These are phyloP conservation scores for Penaeus monodon DNA, from an alignment of 2,888 invertebrate species.

Conservation along the genomic window DNA sequence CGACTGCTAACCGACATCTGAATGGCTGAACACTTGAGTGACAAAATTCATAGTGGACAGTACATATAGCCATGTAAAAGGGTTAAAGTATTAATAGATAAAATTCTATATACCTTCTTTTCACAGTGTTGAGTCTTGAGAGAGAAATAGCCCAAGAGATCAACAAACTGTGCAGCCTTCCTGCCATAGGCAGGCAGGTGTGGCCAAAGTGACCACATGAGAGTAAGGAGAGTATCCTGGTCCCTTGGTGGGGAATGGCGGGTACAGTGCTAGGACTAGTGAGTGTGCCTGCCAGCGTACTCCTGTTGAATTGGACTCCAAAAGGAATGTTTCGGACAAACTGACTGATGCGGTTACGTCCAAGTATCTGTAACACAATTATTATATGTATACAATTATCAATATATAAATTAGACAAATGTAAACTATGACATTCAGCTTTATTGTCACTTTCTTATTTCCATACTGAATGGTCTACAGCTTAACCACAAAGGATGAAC, in stretches of 20 bases:
- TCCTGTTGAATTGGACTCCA: conserved; percentile 92
- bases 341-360: conserved; percentile 72
- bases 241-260: conserved; percentile 85
- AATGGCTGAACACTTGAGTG: too few relatives aligned
- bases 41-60: too few relatives aligned
- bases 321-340: conserved; percentile 90
- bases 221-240: conserved; percentile 83
- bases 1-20: too few relatives aligned
- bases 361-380: conserved; percentile 46
- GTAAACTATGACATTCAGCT: not conserved
- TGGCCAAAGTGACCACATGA: conserved; percentile 94
- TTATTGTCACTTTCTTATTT: too few relatives aligned
- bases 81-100: too few relatives aligned
- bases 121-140: conserved; percentile 76
- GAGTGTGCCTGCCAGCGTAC: conserved; percentile 97
- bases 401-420: not conserved
- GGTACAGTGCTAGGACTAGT: conserved; percentile 84
- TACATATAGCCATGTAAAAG: too few relatives aligned
- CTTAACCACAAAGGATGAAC: too few relatives aligned
- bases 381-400: not conserved
- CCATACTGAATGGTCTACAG: too few relatives aligned
- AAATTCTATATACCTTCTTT: conserved; percentile 52
- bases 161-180: conserved; percentile 96
- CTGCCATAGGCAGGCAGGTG: conserved; percentile 89
- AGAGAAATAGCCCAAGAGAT: conserved; percentile 94